Conservation (phyloP, 1,140 invertebrate species). For the Acromyrmex charruanus region DNA sequence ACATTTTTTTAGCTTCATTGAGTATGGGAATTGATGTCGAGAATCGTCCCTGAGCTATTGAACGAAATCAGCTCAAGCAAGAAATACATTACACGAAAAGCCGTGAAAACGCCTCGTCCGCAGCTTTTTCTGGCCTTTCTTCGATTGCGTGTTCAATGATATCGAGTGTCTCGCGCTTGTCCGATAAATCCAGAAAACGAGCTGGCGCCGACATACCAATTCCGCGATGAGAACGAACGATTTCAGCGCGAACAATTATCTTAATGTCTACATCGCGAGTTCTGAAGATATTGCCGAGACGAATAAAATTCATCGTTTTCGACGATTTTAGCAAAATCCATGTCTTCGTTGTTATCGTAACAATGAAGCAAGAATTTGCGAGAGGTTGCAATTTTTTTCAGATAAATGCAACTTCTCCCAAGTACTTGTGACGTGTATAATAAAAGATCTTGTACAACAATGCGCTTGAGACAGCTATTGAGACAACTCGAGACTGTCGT, state of each 20-base stretch:
- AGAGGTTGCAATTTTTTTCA: background rate
- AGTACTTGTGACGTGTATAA: background rate
- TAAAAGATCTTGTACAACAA: background rate
- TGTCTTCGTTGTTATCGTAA: conserved; percentile 25
- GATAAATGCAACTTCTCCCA: background rate
- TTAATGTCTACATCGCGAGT: conserved; percentile 74
- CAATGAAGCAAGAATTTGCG: conserved; percentile 22
- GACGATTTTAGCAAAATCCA: conserved; percentile 45
- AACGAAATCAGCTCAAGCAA: conserved; percentile 18
- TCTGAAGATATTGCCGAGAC: conserved; percentile 23
- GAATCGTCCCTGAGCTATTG: background rate
- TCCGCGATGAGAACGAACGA: conserved; percentile 27
- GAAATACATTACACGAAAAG: conserved; percentile 8
- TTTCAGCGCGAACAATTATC: conserved; percentile 67
- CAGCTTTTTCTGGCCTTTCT: conserved; percentile 47
- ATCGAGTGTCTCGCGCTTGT: conserved; percentile 38
- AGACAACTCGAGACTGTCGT: conserved; percentile 7
- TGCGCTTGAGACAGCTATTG: background rate
- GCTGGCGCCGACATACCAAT: conserved; percentile 22
- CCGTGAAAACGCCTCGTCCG: conserved; percentile 17
- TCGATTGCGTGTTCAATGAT: conserved; percentile 38
- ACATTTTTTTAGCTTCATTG: background rate
- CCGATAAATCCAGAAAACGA: conserved; percentile 58
- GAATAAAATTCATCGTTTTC: background rate
- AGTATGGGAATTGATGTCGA: background rate